Base-by-base conservation (phyloP, 2,797 vertebrate species). In the Spheniscus humboldti region DNA sequence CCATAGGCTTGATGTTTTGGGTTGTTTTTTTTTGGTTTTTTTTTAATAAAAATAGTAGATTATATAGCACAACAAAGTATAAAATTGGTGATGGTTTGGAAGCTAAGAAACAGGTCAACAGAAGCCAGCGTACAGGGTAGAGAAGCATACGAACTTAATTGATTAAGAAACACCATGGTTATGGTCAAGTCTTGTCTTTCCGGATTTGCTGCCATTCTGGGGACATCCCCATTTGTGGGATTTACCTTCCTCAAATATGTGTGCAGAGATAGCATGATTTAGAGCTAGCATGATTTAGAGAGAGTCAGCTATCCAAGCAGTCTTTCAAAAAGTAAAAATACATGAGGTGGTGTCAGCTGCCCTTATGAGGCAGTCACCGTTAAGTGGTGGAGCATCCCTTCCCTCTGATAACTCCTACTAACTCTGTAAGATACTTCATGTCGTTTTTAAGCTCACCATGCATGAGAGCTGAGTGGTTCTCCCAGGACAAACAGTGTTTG, bases 371-470 rank as follows among this genome's bases (percentile, higher is more conserved):
- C 17, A 41, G 25, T 68, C 31, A 23, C 6, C 5, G 2, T 19
- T 7, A 41, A 52, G 13, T 9, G 8, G 8, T 27, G 7, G 28
- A 73, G 7, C 2, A 43, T 9, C 6, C 16, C 5, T 25, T 82
- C 3, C 7, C 9, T 64, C 23, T 37, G 12, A 18, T 14, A 56
- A 43, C 9, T 24, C 14, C 33, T 30, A 16, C 31, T 71, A 23
- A 28, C 19, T 33, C n/a, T 43, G 7, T 1, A 8, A 75, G 27
- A 41, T 22, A 6, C 2, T 71, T 22, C 8, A 15, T 30, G 35
- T n/a, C 0, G 1, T 64, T 86, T 53, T 18, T 62, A n/a, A 10
- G 2, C 24, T 64, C 23, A 47, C 3, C 23, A 19, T 2, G 4
- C 7, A 20, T 33, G 18, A 59, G 15, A 76, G 19, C 5, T 28